Conservation (phyloP, 92 coral and sea anemone genomes). For the Porites divaricata region DNA sequence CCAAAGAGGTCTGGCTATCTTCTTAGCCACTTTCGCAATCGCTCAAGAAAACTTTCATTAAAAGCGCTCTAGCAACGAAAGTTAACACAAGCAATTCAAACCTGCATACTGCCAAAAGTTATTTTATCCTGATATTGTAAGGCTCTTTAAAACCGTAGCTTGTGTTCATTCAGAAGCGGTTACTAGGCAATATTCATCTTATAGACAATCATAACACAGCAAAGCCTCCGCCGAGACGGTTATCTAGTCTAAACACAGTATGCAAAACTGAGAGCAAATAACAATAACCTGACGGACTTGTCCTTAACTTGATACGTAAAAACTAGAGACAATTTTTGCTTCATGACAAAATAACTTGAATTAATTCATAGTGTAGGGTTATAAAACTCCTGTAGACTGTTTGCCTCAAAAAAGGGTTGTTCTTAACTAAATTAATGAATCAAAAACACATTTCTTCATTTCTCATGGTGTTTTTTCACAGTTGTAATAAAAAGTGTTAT, state of each 20-base stretch:
- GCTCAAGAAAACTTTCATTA: no score
- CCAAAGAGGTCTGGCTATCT: no score
- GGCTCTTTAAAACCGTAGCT: neutral
- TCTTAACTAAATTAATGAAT: constrained; percentile 7
- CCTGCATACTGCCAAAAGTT: neutral
- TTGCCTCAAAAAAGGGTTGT: neutral
- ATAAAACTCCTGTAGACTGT: no score
- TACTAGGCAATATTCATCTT: neutral
- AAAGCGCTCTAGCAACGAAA: no score
- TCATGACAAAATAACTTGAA: neutral
- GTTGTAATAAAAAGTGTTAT: neutral
- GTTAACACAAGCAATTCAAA: no score
- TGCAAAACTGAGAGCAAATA: neutral
- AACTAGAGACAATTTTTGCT: constrained; percentile 10
- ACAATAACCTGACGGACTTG: neutral
- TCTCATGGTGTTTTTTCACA: constrained; percentile 12
- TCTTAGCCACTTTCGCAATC: no score
- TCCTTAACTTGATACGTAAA: neutral
- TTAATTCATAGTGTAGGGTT: neutral
- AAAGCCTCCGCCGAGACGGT: neutral
- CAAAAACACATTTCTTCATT: neutral
- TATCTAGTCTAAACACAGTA: constrained; percentile 4
- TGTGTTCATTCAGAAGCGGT: neutral
- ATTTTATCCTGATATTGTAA: neutral
- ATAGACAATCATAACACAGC: neutral